Conservation (phyloP, 2,113 vertebrate genomes). For the Dasyprocta punctata region DNA sequence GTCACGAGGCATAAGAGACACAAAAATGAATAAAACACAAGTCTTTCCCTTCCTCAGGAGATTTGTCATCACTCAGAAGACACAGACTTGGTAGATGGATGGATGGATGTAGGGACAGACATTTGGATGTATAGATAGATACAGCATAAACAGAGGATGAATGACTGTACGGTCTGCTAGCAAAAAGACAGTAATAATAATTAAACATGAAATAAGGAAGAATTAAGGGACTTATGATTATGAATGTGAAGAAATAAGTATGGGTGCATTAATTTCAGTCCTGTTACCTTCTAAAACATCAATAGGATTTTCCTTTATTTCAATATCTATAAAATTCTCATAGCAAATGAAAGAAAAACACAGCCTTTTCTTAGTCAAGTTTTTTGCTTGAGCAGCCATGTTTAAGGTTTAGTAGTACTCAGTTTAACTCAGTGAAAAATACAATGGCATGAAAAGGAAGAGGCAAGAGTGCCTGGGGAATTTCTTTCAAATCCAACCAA, state of each 20-base stretch:
- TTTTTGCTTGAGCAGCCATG: neutral
- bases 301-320: neutral
- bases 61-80: neutral
- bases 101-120: neutral
- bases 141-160: neutral
- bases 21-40: neutral
- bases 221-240: neutral
- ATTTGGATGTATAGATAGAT: neutral
- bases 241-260: slow-evolving; percentile 52
- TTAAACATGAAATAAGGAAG: slow-evolving; percentile 27
- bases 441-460: neutral
- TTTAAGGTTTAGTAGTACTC: neutral
- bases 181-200: neutral
- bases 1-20: neutral
- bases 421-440: neutral
- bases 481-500: neutral
- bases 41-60: neutral
- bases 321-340: neutral
- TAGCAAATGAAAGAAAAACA: neutral
- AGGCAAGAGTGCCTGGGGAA: neutral
- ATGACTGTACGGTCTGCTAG: neutral
- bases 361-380: neutral
- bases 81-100: neutral
- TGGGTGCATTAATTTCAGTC: slow-evolving; percentile 13
- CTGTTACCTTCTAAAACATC: neutral